Evolutionary conservation across 2,888 invertebrate species (phyloP), one percentile per base, ranked within the genome.

Genomic region (Lacanobia wlatinum): DNA sequence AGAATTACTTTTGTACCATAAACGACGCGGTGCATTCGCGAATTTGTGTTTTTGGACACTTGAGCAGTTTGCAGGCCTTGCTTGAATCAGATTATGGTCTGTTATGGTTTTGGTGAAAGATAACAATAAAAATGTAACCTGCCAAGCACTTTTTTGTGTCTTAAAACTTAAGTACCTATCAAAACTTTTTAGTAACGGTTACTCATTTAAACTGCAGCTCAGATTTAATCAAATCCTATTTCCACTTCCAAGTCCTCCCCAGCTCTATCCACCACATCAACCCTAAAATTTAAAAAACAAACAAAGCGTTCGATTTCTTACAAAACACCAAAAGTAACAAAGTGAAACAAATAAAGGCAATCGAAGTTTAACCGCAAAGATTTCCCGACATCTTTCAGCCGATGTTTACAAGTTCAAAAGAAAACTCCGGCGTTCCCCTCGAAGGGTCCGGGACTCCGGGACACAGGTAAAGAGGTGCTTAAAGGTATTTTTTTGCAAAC

Each of bases 401-500:
- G 87, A 88, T 94, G 95, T 94, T 95, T 93, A 94, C 95, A 95
- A 94, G 92, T 91, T 91, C 89, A 90, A 90, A 90, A 90, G 90
- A 91, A 91, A 91, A 89, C 87, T 88, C 84, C 88, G 66, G 66
- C 84, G 63, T 80, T 91, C 92, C 90, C 88, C 86, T 87, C 82
- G 84, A 84, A 86, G 87, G 86, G 86, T 87, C 82, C 75, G 73
- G 73, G 80, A 72, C 83, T 79, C 73, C 73, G 76, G 82, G 76
- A 82, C 78, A 89, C 92, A 93, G 93, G 93, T 94, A 92, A 93
- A 92, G 92, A 91, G 91, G 92, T 92, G 89, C 92, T 93, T 93
- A 93, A 91, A 91, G 89, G 89, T 90, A 92, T 94, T 95, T 95
- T 95, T 94, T 91, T 74, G 92, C 93, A 96, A 94, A 94, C 96